Base-by-base conservation (phyloP, 2,113 vertebrate species). In the Gulo gulo region DNA sequence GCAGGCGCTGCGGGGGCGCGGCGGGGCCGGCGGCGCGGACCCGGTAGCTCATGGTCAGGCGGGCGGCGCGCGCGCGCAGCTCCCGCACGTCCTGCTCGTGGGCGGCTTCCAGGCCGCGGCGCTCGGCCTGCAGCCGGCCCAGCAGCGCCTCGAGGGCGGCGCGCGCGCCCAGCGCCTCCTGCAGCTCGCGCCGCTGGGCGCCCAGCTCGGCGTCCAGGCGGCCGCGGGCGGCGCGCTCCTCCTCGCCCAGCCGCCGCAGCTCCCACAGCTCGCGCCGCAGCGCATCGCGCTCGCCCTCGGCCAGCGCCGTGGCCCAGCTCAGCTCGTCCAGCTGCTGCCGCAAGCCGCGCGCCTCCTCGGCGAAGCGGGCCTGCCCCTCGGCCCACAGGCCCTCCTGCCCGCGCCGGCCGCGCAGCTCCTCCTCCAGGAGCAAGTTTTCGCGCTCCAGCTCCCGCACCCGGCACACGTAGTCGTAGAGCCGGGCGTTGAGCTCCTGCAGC, bases 381-480 rank as follows among this genome's bases (percentile, higher is more conserved):
- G 95, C 98, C 98, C 85, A 94, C 61, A 91, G 90, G 52, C 99
- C 99, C 93, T 99, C 99, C 15, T 97, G 94, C 96, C 89, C 99
- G 57, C 94, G 98, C 95, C 97, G 98, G 95, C 97, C 95, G 76
- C 98, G 98, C 95, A 98, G 97, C 50, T 98, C 97, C 91, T 98
- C 98, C 71, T 99, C 98, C 39, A 99, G 99, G 50, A 97, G 97
- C 73, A 97, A 98, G 90, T 99, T 99, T 93, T 99, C 99, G 21
- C 98, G 97, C 98, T 99, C 99, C 97, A 99, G 94, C 96, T 99
- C 99, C 97, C 99, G 98, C 31, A 99, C 99, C 74, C 99, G 98
- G 95, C 98, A 98, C 80, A 99, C 98, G 85, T 99, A 99, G 52
- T 99, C 99, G 31, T 98, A 93, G 57, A 99, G 99, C 88, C 99